These are phyloP conservation scores for Marasmarcha lunaedactyla DNA, from an alignment of 2,888 invertebrate genomes.

Conservation along the genomic window DNA sequence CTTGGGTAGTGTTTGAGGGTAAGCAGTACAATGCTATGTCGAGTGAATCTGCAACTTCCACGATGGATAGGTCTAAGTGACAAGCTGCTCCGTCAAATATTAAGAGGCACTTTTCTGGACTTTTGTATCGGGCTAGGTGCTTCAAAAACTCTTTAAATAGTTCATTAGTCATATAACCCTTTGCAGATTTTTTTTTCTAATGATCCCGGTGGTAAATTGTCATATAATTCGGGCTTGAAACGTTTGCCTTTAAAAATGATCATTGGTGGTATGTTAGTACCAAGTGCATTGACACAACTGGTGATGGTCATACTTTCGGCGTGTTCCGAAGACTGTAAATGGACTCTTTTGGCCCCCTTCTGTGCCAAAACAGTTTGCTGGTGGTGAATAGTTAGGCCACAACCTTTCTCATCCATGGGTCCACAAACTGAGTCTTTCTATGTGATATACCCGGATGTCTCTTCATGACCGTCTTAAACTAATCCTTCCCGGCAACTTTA, in stretches of 20 bases:
- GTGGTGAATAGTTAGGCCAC: constrained; percentile 8
- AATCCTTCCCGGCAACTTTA: too few species aligned
- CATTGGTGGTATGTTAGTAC: constrained; percentile 8
- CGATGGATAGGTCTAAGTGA: constrained; percentile 1
- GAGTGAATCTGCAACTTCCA: background rate
- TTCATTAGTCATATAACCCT: background rate
- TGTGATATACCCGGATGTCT: too few species aligned
- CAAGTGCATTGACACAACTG: constrained; percentile 6
- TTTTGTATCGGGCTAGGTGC: background rate
- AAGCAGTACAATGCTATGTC: constrained; percentile 1
- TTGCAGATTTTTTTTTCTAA: background rate
- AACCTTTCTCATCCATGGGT: constrained; percentile 10
- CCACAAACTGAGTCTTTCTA: too few species aligned
- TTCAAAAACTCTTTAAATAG: background rate
- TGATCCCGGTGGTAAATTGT: constrained; percentile 34
- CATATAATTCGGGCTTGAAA: constrained; percentile 6
- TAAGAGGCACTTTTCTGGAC: background rate
- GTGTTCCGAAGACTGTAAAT: constrained; percentile 4
- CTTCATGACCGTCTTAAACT: too few species aligned
- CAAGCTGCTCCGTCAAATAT: constrained; percentile 4
- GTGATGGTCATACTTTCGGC: constrained; percentile 8
- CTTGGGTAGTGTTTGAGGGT: background rate
- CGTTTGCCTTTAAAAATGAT: constrained; percentile 9
- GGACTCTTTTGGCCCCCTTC: constrained; percentile 6
- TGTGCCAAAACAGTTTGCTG: constrained; percentile 8